Base-by-base conservation (phyloP, 2,113 vertebrate genomes). In the Nansenia antarctica region DNA sequence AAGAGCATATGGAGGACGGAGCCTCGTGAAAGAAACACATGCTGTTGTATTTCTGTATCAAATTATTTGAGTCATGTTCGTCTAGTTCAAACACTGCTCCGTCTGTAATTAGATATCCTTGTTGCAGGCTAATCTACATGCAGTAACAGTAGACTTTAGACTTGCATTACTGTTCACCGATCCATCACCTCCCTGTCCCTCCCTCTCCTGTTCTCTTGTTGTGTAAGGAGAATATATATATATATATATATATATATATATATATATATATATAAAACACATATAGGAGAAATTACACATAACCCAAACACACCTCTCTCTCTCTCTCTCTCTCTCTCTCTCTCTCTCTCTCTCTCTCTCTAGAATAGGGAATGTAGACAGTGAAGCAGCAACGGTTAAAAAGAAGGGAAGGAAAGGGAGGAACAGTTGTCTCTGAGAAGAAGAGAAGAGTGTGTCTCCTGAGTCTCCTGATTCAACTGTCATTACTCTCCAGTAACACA, bases 21-120 rank as follows among this genome's bases (percentile, higher is more conserved):
- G n/a, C n/a, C n/a, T n/a, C n/a, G n/a, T n/a, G n/a, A n/a, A n/a
- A n/a, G n/a, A n/a, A n/a, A n/a, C n/a, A n/a, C n/a, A n/a, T n/a
- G n/a, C n/a, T n/a, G n/a, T n/a, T n/a, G n/a, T n/a, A n/a, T 14
- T 8, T 49, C n/a, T 22, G 7, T 49, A 20, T 8, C n/a, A 49
- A 49, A 49, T 6, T 14, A 22, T 20, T 35, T 35, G 81, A 67
- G 59, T 58, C 59, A 78, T 86, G 67, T 64, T 62, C 70, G 79
- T 79, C 65, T 85, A 87, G 78, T 70, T 69, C 59, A 18, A 12
- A 8, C 9, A 3, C 11, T 55, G n/a, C 12, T n/a, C n/a, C 9
- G 11, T 55, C 53, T 55, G 24, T 87, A 83, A 89, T 82, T 83
- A 86, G 85, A 88, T 88, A 80, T 9, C 31, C n/a, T 83, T 52